Conservation (phyloP, 2,113 vertebrate genomes). For the Otis tarda region DNA sequence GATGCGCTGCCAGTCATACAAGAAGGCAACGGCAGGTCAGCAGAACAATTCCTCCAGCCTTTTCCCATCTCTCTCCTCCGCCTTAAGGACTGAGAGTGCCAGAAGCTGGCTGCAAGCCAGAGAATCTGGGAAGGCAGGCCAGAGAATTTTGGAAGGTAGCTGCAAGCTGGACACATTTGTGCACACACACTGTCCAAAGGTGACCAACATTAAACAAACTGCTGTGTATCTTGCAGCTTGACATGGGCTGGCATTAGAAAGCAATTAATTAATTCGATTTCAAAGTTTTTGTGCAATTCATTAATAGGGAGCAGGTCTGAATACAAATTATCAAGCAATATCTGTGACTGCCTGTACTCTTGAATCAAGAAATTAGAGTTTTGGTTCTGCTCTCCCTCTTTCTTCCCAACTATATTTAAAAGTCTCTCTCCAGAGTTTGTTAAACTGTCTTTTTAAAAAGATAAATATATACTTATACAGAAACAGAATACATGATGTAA, state of each 20-base stretch:
- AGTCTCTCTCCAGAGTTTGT: not conserved
- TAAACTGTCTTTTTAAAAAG: not conserved
- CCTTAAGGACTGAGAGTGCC: not conserved
- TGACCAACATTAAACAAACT: not conserved
- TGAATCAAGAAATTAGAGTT: not conserved
- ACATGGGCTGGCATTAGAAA: not conserved
- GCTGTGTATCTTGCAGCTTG: not conserved
- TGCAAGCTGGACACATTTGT: not conserved
- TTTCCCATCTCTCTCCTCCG: rapidly evolving
- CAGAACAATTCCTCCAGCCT: not conserved
- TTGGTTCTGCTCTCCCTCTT: not conserved
- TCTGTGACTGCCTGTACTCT: not conserved
- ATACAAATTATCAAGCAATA: not conserved
- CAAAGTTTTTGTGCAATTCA: not conserved
- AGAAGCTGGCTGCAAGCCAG: not conserved
- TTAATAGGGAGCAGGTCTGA: not conserved
- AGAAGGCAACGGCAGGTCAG: not conserved
- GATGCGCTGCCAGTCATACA: not conserved
- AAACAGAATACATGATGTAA: not conserved
- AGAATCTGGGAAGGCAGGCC: not conserved
- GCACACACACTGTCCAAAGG: not conserved
- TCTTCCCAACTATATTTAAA: not conserved
- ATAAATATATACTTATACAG: not conserved
- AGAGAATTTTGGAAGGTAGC: not conserved
- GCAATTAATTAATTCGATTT: not conserved